Percentiles rank a stretch among this genome's conserved stretches.
These are phyloP conservation scores for Astyanax mexicanus DNA, from an alignment of 2,797 vertebrate genomes.

Conservation along the genomic window DNA sequence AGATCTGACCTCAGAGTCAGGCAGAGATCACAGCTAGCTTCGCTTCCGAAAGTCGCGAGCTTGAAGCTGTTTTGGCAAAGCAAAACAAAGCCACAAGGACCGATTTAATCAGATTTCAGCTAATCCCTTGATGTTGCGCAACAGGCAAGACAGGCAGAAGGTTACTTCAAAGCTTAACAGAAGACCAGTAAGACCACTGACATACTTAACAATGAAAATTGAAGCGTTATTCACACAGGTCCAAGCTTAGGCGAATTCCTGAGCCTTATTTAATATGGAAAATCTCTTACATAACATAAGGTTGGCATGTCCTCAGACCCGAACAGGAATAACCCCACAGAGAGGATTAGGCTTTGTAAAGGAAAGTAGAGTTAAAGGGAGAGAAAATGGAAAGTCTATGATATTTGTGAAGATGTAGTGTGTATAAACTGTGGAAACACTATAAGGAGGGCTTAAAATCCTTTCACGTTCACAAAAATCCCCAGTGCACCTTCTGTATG, in stretches of 20 bases:
- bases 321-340: conserved; percentile 42
- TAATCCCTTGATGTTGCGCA: conserved; percentile 56
- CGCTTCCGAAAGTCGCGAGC: conserved; percentile 45
- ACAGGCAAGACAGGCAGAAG: conserved; percentile 45
- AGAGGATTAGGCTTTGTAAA: conserved; percentile 41
- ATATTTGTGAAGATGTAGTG: not conserved
- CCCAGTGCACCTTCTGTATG: too few species aligned
- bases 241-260: conserved; percentile 44
- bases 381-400: not conserved
- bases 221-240: conserved; percentile 46
- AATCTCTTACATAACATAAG: conserved; percentile 45
- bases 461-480: too few species aligned
- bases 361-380: conserved; percentile 16
- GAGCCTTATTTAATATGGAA: conserved; percentile 57
- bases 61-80: conserved; percentile 39
- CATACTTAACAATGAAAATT: conserved; percentile 32
- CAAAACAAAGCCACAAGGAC: conserved; percentile 52
- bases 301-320: conserved; percentile 32
- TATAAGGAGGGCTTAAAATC: too few species aligned
- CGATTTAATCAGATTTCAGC: conserved; percentile 56
- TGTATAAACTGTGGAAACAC: not conserved
- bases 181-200: conserved; percentile 12
- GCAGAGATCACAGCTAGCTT: conserved; percentile 51
- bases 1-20: conserved; percentile 46
- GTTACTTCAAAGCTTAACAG: conserved; percentile 24